Evolutionary conservation across 2,797 vertebrate genomes (phyloP), one percentile per base, ranked within the genome.

Genomic region (Botia kubotai): DNA sequence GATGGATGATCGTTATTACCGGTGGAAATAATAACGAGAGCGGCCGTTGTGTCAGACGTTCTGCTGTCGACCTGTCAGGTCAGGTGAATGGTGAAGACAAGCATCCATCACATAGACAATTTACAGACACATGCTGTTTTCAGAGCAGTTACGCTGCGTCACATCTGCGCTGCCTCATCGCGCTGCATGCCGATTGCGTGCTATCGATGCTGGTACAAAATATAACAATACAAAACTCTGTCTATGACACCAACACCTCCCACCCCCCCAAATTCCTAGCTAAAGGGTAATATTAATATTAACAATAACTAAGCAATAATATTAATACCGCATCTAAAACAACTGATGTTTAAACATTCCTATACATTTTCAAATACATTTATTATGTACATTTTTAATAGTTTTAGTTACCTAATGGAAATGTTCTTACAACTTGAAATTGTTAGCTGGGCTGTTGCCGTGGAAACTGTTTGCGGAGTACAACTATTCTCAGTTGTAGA

Each of bases 391-490:
- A 7, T 43, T 43, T 43, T 8, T 8, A 43, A 8, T 6, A 6
- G 8, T 43, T 43, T 43, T n/a, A n/a, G 39, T 43, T 43, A 43
- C 39, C 10, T 8, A 43, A 43, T 43, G 8, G 39, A 43, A 43
- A 43, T 8, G 10, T 43, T 11, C 39, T 43, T 43, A 43, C 39
- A 43, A 43, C 6, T 8, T 39, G 10, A 8, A 43, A 43, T 43
- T 43, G 6, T 43, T 43, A 43, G 39, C 39, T 43, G 39, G 39
- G 89, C 92, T 82, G 92, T 95, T 94, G 91, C 93, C 94, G 90
- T 94, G 93, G 94, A 93, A 95, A 95, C 93, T 90, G 92, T 92
- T 92, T 90, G 89, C 90, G 86, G 87, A 90, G 90, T 90, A 91
- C 88, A 92, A 91, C 90, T 91, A 89, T 93, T 93, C 89, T 92